A percentile compares a stretch with the other conserved stretches of the same genome.
Evolutionary conservation across 2,797 vertebrate species (phyloP).

Genomic region (Mastacembelus armatus): DNA sequence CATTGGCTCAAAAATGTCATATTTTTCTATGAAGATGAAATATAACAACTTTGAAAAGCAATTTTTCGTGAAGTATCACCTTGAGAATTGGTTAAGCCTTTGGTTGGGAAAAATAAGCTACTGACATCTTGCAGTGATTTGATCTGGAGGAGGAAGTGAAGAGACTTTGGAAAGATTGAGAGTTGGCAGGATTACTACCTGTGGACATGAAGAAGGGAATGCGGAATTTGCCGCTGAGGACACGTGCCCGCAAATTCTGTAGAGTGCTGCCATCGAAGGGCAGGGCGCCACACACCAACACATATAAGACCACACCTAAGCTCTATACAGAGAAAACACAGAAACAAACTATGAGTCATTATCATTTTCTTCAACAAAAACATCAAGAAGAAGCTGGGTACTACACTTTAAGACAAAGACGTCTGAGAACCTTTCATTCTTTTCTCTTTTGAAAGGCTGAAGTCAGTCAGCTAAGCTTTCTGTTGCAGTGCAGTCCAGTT

Average conservation of each 20-base stretch:
- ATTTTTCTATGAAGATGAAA: too few relatives aligned
- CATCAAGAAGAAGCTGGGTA: not conserved
- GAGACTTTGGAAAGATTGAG: not conserved
- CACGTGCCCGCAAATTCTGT: constrained; percentile 95
- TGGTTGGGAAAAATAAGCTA: not conserved
- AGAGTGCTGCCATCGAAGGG: constrained; percentile 98
- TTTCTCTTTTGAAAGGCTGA: not conserved
- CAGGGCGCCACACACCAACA: constrained; percentile 95
- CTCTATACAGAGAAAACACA: constrained; percentile 81
- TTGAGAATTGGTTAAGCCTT: not conserved
- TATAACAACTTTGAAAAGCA: too few relatives aligned
- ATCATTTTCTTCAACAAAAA: not conserved
- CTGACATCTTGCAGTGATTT: not conserved
- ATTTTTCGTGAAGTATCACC: not conserved
- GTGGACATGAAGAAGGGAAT: constrained; percentile 99
- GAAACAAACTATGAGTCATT: not conserved
- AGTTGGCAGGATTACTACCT: constrained; percentile 56
- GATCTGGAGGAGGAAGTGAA: too few relatives aligned
- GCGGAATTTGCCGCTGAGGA: constrained; percentile 97
- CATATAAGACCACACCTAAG: constrained; percentile 96
- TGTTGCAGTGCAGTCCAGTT: not conserved
- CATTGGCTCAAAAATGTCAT: too few relatives aligned
- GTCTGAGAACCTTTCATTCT: not conserved
- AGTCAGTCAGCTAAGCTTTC: not conserved
- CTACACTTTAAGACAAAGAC: not conserved